A percentile compares a stretch with the other conserved stretches of the same genome.
Evolutionary conservation across 2,797 vertebrate species (phyloP).

Genomic region (Cynopterus sphinx): DNA sequence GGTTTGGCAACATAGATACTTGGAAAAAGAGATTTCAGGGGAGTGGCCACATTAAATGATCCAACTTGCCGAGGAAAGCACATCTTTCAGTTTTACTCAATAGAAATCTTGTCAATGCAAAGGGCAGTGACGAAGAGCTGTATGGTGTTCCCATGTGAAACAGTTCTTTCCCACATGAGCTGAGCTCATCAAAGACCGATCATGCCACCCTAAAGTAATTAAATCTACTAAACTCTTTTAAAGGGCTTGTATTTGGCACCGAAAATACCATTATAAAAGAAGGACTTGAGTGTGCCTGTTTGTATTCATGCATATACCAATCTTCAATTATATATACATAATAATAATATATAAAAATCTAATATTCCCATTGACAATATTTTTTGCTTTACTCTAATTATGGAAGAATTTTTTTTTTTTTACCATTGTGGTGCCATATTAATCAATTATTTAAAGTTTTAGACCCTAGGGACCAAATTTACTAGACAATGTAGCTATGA

Average conservation of each 20-base stretch:
- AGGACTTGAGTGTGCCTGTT: not conserved
- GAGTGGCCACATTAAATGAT: too few species aligned
- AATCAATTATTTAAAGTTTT: not conserved
- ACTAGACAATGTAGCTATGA: not conserved
- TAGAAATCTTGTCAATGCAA: not conserved
- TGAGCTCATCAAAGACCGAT: not conserved
- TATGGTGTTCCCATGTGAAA: not conserved
- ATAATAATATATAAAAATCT: not conserved
- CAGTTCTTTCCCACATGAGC: not conserved
- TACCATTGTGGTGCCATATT: not conserved
- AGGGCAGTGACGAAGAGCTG: fast-evolving
- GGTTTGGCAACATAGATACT: fast-evolving
- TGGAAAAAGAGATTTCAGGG: not conserved
- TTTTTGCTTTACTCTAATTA: not conserved
- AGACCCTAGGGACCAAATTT: not conserved
- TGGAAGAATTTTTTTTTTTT: not conserved
- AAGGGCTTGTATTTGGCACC: not conserved
- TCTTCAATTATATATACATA: not conserved
- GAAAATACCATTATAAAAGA: not conserved
- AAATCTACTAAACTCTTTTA: not conserved
- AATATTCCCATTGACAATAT: not conserved
- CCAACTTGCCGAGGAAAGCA: not conserved
- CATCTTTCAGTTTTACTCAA: too few species aligned
- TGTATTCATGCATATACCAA: not conserved
- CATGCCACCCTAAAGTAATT: not conserved